These are phyloP conservation scores for Bombus waltoni DNA, from an alignment of 1,140 invertebrate species.

Conservation along the genomic window DNA sequence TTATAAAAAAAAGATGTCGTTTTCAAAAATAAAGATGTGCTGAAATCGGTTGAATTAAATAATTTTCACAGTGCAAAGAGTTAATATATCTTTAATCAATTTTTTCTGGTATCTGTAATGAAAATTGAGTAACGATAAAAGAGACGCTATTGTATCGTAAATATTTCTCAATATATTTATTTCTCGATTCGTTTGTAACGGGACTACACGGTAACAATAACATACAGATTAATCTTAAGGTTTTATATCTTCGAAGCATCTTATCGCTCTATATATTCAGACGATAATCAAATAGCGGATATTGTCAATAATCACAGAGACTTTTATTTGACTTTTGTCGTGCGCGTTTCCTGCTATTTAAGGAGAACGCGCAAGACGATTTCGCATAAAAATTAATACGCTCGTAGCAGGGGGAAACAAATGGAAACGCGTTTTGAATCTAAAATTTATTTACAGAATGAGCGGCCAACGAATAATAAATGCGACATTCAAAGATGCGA, in stretches of 20 bases:
- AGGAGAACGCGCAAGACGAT: background rate
- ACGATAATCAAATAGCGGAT: constrained; percentile 21
- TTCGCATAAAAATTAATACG: background rate
- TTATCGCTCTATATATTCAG: constrained; percentile 11
- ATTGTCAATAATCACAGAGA: constrained; percentile 51
- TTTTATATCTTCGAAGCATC: constrained; percentile 14
- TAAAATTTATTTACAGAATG: constrained; percentile 26
- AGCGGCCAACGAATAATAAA: background rate
- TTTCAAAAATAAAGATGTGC: background rate
- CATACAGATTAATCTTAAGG: constrained; percentile 8
- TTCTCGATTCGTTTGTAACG: constrained; percentile 1
- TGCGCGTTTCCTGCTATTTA: background rate
- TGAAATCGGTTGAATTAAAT: background rate
- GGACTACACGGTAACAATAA: constrained; percentile 17
- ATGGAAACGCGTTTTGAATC: background rate
- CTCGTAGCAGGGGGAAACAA: background rate
- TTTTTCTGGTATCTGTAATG: background rate
- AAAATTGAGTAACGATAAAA: background rate
- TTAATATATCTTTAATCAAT: background rate
- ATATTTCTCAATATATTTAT: constrained; percentile 37
- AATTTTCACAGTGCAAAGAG: background rate
- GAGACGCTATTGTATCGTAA: background rate
- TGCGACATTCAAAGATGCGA: background rate
- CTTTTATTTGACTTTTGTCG: background rate
- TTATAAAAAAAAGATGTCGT: no score